Conservation (phyloP, 2,888 invertebrate species). For the Acholoe squamosa region DNA sequence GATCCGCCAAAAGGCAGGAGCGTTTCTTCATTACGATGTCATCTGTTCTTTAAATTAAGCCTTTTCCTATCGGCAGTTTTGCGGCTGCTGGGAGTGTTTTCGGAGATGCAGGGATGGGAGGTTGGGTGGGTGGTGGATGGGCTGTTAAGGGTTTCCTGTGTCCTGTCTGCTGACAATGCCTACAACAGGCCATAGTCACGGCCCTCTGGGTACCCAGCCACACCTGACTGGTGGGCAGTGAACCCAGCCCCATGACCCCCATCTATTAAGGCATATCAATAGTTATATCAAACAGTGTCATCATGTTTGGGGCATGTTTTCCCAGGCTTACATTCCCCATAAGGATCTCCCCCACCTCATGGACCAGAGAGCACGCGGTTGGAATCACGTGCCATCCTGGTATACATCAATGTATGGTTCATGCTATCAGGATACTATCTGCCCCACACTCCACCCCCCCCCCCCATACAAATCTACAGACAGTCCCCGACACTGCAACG, state of each 20-base stretch:
- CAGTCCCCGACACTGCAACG: slow-evolving; percentile 14
- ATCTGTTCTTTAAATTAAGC: slow-evolving; percentile 55
- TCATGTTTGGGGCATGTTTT: neutral
- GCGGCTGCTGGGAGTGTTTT: neutral
- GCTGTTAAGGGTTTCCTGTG: neutral
- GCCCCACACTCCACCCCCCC: neutral
- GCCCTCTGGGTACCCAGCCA: neutral
- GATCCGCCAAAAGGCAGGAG: slow-evolving; percentile 48
- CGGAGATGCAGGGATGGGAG: neutral
- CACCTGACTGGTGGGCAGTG: slow-evolving; percentile 7
- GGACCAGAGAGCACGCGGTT: neutral
- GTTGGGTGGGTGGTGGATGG: neutral
- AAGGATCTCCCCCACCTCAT: slow-evolving; percentile 12
- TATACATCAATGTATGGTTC: neutral
- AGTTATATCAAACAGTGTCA: neutral
- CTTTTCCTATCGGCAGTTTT: slow-evolving; percentile 25
- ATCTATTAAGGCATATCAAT: slow-evolving; percentile 50
- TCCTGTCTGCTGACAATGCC: neutral
- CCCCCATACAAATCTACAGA: neutral
- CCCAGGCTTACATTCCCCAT: neutral
- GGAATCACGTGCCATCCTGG: neutral
- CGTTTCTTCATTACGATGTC: slow-evolving; percentile 43
- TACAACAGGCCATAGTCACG: neutral
- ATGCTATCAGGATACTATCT: no score
- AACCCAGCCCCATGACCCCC: neutral